These are phyloP conservation scores for Leuciscus idus DNA, from an alignment of 2,113 vertebrate genomes.

Conservation along the genomic window DNA sequence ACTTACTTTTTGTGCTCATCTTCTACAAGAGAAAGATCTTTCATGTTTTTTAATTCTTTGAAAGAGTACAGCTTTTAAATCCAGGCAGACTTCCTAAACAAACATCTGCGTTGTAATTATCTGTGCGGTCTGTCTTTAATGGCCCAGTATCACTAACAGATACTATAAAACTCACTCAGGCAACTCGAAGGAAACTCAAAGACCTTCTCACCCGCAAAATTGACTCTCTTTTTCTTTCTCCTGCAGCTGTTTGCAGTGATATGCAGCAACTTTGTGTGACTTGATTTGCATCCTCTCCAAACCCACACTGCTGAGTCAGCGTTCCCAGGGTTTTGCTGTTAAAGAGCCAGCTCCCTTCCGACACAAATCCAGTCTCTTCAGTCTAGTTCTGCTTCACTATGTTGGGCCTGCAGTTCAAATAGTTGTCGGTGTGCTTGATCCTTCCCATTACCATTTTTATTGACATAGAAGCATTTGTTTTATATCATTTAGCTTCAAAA, in stretches of 20 bases:
- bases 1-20: neutral
- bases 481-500: neutral
- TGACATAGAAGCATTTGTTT: neutral
- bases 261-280: neutral
- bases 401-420: neutral
- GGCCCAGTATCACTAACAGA: neutral
- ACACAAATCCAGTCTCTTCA: neutral
- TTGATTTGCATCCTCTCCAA: constrained; percentile 18
- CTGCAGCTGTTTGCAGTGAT: constrained; percentile 17
- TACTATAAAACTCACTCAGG: neutral
- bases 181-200: constrained; percentile 2
- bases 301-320: neutral
- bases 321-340: neutral
- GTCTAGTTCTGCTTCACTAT: neutral
- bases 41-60: neutral
- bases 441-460: neutral
- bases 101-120: neutral
- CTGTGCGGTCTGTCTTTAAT: neutral
- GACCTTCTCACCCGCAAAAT: neutral
- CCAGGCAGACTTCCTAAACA: neutral
- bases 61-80: neutral
- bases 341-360: neutral
- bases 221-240: neutral
- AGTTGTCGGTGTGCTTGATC: neutral
- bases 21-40: neutral